These are phyloP conservation scores for Colletes gigas DNA, from an alignment of 1,140 invertebrate species.

Conservation along the genomic window DNA sequence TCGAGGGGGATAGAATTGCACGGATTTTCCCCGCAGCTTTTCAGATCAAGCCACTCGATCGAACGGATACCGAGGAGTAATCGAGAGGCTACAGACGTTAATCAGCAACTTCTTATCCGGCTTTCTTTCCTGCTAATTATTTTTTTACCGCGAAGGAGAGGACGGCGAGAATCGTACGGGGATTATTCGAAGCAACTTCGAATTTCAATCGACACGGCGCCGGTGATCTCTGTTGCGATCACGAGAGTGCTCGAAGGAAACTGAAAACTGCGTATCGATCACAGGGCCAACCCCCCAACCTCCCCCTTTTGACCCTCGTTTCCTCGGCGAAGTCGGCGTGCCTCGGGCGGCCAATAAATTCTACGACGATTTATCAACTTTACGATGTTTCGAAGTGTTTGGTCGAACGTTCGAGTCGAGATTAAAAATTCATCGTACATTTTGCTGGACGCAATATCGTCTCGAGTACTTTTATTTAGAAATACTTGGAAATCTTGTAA, in stretches of 20 bases:
- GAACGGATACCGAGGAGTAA: not conserved
- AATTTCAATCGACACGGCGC: slow-evolving; percentile 16
- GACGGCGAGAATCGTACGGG: not conserved
- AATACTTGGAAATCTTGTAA: too few relatives aligned
- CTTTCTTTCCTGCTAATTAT: not conserved
- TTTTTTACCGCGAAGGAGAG: not conserved
- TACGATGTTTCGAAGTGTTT: too few relatives aligned
- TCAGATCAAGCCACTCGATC: not conserved
- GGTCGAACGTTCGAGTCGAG: too few relatives aligned
- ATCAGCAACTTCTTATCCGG: not conserved
- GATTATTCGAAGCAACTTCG: not conserved
- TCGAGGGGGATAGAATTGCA: not conserved
- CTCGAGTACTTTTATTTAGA: too few relatives aligned
- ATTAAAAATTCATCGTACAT: too few relatives aligned
- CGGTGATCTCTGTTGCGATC: not conserved
- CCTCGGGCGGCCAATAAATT: not conserved
- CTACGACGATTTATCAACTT: not conserved
- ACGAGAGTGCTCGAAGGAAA: slow-evolving; percentile 11
- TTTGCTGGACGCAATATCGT: too few relatives aligned
- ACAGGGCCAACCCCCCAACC: not conserved
- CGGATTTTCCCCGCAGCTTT: not conserved
- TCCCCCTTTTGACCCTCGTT: not conserved
- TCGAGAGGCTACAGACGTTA: not conserved
- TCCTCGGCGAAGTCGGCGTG: not conserved
- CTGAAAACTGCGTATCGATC: slow-evolving; percentile 2